Evolutionary conservation across 2,888 invertebrate genomes (phyloP).

Genomic region (Yponomeuta malinellus): DNA sequence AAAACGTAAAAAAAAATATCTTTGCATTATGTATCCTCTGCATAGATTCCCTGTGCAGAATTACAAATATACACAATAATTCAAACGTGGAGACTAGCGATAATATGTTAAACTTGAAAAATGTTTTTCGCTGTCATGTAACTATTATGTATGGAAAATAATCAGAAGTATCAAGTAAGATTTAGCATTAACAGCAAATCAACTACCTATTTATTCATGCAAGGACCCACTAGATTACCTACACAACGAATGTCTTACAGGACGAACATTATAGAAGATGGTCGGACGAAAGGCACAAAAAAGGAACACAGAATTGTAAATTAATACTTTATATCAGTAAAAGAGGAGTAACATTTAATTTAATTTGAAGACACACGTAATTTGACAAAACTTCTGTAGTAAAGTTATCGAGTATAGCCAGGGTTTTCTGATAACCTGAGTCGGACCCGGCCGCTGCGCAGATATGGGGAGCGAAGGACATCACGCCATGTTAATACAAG

Average conservation of each 20-base stretch:
- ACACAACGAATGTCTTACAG: neutral
- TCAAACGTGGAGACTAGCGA: no score
- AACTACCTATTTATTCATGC: no score
- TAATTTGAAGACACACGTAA: conserved; percentile 68
- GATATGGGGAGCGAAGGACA: conserved; percentile 49
- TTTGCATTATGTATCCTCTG: no score
- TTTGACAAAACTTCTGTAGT: conserved; percentile 73
- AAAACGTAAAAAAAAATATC: no score
- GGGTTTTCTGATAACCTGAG: conserved; percentile 50
- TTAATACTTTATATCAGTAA: conserved; percentile 50
- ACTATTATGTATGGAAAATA: no score
- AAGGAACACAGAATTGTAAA: conserved; percentile 25
- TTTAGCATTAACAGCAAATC: no score
- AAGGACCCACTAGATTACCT: no score
- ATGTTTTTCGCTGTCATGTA: no score
- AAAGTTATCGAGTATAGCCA: conserved; percentile 73
- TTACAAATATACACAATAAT: no score
- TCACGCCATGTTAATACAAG: conserved; percentile 64
- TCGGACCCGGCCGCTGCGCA: conserved; percentile 24
- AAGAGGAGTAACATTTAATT: conserved; percentile 67
- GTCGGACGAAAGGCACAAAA: neutral
- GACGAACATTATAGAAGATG: neutral
- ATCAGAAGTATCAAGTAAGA: no score
- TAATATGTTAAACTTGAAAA: no score
- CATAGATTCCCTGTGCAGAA: no score